Percentiles rank a stretch among this genome's conserved stretches.
These are phyloP conservation scores for Pheucticus melanocephalus DNA, from an alignment of 2,113 vertebrate species.

Conservation along the genomic window DNA sequence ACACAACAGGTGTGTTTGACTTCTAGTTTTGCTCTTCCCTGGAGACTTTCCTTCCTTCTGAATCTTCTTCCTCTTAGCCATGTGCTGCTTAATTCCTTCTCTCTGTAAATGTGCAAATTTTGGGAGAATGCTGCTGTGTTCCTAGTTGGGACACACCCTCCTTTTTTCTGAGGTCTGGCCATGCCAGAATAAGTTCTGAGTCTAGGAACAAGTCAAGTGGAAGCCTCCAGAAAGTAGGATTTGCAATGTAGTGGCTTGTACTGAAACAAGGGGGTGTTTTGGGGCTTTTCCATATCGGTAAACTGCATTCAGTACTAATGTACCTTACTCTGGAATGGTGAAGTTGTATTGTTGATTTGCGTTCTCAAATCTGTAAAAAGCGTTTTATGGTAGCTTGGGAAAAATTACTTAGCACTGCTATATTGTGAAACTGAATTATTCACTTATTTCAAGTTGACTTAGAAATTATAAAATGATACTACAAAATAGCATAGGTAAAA, in stretches of 20 bases:
- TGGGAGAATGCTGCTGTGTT: background rate
- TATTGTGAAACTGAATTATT: background rate
- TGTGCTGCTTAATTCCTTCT: background rate
- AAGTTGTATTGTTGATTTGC: background rate
- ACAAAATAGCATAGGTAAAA: background rate
- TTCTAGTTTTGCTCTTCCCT: background rate
- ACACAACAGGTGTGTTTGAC: background rate
- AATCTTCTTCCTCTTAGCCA: background rate
- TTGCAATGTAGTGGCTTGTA: background rate
- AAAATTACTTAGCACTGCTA: background rate
- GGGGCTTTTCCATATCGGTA: background rate
- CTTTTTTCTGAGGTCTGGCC: background rate
- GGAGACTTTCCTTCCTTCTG: background rate
- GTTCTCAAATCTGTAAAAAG: background rate
- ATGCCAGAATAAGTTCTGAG: background rate
- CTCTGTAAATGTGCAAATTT: background rate
- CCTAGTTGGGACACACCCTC: background rate
- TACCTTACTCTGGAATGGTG: background rate
- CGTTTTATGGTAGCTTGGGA: background rate
- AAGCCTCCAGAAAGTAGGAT: background rate
- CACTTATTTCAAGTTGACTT: background rate
- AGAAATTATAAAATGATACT: background rate
- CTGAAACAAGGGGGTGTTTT: accelerated
- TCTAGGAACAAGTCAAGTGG: background rate
- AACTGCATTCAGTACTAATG: background rate